Conservation (phyloP, 1,140 invertebrate species). For the Phthorimaea operculella region DNA sequence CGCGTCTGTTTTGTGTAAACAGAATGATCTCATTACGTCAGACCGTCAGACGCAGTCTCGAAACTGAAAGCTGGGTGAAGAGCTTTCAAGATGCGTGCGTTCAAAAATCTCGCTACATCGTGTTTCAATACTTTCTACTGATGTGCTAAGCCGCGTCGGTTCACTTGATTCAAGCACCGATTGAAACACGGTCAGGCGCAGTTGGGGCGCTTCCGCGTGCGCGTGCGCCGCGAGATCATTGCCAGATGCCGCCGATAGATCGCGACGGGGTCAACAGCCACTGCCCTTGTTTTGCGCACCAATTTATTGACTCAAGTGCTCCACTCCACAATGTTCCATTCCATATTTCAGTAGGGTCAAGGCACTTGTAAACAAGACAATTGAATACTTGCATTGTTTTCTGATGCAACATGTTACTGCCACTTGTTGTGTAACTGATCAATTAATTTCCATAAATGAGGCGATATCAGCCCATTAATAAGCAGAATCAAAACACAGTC, state of each 20-base stretch:
- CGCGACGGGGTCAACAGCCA: constrained; percentile 62
- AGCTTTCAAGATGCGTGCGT: not conserved
- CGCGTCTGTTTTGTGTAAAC: constrained; percentile 44
- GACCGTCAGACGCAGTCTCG: constrained; percentile 11
- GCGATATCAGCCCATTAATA: no score
- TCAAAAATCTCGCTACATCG: constrained; percentile 11
- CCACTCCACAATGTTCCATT: constrained; percentile 13
- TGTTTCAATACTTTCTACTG: constrained; percentile 30
- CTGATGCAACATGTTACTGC: not conserved
- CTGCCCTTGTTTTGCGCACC: constrained; percentile 57
- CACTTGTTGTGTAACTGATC: not conserved
- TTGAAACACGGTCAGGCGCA: constrained; percentile 56
- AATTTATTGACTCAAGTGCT: constrained; percentile 41
- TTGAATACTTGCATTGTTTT: no score
- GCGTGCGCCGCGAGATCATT: constrained; percentile 48
- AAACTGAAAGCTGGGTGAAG: not conserved
- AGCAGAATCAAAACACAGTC: no score
- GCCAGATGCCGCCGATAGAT: constrained; percentile 60
- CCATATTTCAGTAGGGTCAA: constrained; percentile 26
- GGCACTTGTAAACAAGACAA: constrained; percentile 5
- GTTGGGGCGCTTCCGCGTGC: constrained; percentile 44
- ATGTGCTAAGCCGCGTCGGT: constrained; percentile 20
- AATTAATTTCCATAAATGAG: no score
- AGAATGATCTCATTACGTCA: constrained; percentile 44
- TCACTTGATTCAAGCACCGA: constrained; percentile 41